Evolutionary conservation across 1,140 invertebrate species (phyloP).

Genomic region (Leptinotarsa defecta): DNA sequence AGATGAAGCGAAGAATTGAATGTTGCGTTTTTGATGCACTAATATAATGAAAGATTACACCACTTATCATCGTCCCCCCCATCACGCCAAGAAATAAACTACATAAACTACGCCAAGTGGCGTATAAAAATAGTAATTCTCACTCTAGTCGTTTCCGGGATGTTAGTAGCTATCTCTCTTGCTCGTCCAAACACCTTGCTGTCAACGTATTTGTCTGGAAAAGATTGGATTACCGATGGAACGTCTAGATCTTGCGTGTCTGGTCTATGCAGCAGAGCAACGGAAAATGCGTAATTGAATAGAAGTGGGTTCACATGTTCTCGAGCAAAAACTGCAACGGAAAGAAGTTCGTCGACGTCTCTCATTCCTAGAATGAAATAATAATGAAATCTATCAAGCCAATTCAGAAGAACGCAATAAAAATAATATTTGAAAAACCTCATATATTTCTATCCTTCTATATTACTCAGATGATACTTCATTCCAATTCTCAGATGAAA

Average conservation of each 20-base stretch:
- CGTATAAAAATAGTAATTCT: slow-evolving; percentile 28
- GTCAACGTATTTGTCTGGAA: slow-evolving; percentile 78
- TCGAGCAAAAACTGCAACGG: slow-evolving; percentile 50
- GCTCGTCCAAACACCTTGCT: slow-evolving; percentile 68
- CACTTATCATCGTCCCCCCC: no score
- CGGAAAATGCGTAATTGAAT: slow-evolving; percentile 56
- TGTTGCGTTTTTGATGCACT: no score
- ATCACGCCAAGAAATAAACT: no score
- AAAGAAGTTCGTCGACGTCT: slow-evolving; percentile 48
- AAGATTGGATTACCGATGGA: slow-evolving; percentile 69
- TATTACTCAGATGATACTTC: no score
- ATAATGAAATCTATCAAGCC: neutral
- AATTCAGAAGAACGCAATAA: neutral
- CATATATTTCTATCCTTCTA: no score
- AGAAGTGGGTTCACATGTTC: slow-evolving; percentile 55
- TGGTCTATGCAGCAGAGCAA: slow-evolving; percentile 52
- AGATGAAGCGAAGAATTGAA: no score
- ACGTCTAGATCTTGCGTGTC: slow-evolving; percentile 53
- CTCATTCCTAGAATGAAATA: slow-evolving; percentile 29
- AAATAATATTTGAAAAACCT: neutral
- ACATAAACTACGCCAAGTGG: no score
- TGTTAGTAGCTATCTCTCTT: slow-evolving; percentile 68
- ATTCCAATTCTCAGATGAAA: no score
- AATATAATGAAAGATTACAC: no score
- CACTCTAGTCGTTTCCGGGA: slow-evolving; percentile 66